Base-by-base conservation (phyloP, 2,797 vertebrate species). In the Galaxias olidus region DNA sequence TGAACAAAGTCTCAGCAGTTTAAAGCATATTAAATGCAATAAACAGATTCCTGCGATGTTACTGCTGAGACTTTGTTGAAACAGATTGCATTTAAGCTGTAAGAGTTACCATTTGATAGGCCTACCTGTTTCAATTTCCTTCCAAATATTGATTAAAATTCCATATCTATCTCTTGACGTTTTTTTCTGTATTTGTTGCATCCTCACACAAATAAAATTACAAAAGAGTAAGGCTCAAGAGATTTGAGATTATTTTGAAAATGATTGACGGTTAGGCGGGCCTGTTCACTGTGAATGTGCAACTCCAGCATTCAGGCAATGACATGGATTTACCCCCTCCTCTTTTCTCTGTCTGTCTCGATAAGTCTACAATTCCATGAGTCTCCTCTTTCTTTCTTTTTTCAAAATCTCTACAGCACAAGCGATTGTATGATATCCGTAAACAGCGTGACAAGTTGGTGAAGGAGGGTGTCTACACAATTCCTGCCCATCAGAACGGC, bases 381-480 rank as follows among this genome's bases (percentile, higher is more conserved):
- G 20, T n/a, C 11, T 17, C 15, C 41, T 66, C 11, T 9, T 17
- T 68, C 49, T 53, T 14, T 71, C 43, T 19, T 65, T 60, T 9
- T 41, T 20, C 42, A 30, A 30, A 30, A 48, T 74, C 51, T 41
- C 58, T 61, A 9, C 81, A 99, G 96, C 48, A 73, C 0, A 0
- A 46, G 18, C 86, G 96, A 20, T 57, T 96, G 69, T 0, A 4
- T 1, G 40, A 65, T 0, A 92, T 99, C 82, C 60, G 72, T 15
- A 52, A 74, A 54, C 96, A 98, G 88, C 90, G 88, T 15, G 76
- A 93, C 10, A 95, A 93, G 86, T 52, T 98, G 87, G 81, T 95
- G 4, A 96, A 96, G 79, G 93, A 95, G 57, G 96, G 95, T 13
- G 92, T 88, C 12, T 98, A 96, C 83, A 92, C 84, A 0, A 88